These are phyloP conservation scores for Nyctibius grandis DNA, from an alignment of 2,797 vertebrate species.

Conservation along the genomic window DNA sequence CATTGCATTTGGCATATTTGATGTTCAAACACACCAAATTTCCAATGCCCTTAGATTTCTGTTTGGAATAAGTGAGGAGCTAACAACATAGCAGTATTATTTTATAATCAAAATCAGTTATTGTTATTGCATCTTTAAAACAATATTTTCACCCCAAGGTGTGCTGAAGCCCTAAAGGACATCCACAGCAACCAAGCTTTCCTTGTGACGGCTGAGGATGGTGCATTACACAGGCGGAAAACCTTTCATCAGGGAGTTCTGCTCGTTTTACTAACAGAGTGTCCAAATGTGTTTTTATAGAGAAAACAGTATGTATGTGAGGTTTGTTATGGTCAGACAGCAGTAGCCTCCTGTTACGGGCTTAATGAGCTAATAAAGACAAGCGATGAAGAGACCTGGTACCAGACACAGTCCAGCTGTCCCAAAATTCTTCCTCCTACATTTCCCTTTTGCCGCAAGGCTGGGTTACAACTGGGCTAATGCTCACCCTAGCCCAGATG, in stretches of 20 bases:
- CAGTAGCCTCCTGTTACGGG: neutral
- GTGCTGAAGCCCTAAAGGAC: neutral
- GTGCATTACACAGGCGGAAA: fast-evolving
- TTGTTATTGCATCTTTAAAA: neutral
- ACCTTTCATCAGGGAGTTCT: neutral
- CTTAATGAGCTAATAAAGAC: slow-evolving; percentile 29
- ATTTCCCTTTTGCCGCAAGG: neutral
- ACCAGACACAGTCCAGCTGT: slow-evolving; percentile 15
- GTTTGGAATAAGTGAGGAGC: neutral
- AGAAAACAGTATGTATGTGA: neutral
- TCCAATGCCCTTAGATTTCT: neutral
- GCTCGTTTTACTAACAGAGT: neutral
- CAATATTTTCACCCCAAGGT: neutral
- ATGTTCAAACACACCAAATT: neutral
- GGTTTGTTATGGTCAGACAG: neutral
- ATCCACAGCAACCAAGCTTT: neutral
- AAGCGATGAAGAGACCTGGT: neutral
- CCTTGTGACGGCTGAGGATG: neutral
- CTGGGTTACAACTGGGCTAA: neutral
- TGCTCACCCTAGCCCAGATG: neutral
- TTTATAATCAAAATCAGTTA: neutral
- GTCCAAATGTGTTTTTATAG: neutral
- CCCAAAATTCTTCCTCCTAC: neutral
- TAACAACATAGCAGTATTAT: neutral
- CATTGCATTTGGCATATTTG: neutral